Conservation (phyloP, 1,140 invertebrate genomes). For the Meloidogyne floridensis region DNA sequence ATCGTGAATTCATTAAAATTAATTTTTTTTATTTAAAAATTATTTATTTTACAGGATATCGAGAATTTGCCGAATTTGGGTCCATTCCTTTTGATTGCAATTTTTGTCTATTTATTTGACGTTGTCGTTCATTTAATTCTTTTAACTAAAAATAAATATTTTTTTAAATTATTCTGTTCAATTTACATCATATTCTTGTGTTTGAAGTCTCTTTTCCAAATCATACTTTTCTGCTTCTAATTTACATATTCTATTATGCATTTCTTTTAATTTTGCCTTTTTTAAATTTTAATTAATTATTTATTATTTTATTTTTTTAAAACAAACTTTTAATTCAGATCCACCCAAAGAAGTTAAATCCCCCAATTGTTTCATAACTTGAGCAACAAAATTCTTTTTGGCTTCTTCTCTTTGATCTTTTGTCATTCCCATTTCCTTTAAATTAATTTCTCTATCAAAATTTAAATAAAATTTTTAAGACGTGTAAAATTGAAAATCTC, state of each 20-base stretch:
- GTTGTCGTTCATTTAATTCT: constrained; percentile 96
- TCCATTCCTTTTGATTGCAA: constrained; percentile 93
- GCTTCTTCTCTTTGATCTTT: constrained; percentile 64
- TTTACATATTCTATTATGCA: constrained; percentile 92
- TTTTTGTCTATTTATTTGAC: constrained; percentile 93
- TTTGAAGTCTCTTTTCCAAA: constrained; percentile 96
- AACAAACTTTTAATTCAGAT: constrained; percentile 54
- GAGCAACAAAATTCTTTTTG: constrained; percentile 43
- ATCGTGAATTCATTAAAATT: too few relatives aligned
- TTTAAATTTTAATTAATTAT: background rate
- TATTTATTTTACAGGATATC: constrained; percentile 40
- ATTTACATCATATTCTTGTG: constrained; percentile 94
- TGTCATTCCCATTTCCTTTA: constrained; percentile 57
- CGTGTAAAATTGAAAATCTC: too few relatives aligned
- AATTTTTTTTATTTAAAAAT: constrained; percentile 10
- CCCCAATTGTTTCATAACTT: constrained; percentile 48
- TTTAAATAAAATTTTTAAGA: too few relatives aligned
- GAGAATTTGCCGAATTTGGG: constrained; percentile 71
- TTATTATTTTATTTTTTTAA: background rate
- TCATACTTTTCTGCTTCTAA: constrained; percentile 99
- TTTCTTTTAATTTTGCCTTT: constrained; percentile 63
- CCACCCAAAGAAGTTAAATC: constrained; percentile 56
- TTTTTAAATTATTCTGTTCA: constrained; percentile 13
- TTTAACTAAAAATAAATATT: constrained; percentile 75
- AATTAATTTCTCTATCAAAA: background rate